Evolutionary conservation across 2,888 invertebrate species (phyloP).

Genomic region (Lottia scabra): DNA sequence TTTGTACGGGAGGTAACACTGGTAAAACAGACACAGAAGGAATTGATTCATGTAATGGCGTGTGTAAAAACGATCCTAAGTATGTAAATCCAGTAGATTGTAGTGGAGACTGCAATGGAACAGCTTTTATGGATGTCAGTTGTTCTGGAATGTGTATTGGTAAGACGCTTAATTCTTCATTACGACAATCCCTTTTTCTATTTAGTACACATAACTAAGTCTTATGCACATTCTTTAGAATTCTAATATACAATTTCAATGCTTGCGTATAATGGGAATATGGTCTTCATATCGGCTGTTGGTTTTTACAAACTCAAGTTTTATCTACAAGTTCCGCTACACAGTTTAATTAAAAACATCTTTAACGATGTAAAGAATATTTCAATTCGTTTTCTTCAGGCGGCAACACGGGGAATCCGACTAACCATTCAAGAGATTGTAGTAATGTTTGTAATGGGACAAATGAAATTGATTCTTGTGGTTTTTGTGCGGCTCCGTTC

Average conservation of each 20-base stretch:
- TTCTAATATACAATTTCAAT: too few relatives aligned
- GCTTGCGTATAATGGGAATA: too few relatives aligned
- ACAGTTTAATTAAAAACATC: too few relatives aligned
- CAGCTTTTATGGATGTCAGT: constrained; percentile 13
- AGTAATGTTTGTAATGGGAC: constrained; percentile 23
- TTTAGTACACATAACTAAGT: too few relatives aligned
- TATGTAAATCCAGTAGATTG: constrained; percentile 17
- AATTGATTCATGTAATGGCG: constrained; percentile 15
- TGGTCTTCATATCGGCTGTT: too few relatives aligned
- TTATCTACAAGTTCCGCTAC: too few relatives aligned
- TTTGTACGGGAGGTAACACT: constrained; percentile 16
- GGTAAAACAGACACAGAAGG: constrained; percentile 12
- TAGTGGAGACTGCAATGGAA: constrained; percentile 15
- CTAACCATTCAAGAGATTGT: constrained; percentile 21
- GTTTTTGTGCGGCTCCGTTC: constrained; percentile 14
- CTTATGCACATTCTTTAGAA: too few relatives aligned
- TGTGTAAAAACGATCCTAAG: constrained; percentile 11
- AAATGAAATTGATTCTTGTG: constrained; percentile 22
- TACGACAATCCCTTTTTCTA: too few relatives aligned
- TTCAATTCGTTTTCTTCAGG: constrained; percentile 8
- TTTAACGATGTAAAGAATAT: too few relatives aligned
- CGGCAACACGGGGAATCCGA: constrained; percentile 16
- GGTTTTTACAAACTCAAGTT: too few relatives aligned
- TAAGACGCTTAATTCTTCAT: neutral
- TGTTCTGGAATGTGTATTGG: constrained; percentile 18